Evolutionary conservation across 2,113 vertebrate genomes (phyloP), one percentile per base, ranked within the genome.

Genomic region (Phocoena phocoena): DNA sequence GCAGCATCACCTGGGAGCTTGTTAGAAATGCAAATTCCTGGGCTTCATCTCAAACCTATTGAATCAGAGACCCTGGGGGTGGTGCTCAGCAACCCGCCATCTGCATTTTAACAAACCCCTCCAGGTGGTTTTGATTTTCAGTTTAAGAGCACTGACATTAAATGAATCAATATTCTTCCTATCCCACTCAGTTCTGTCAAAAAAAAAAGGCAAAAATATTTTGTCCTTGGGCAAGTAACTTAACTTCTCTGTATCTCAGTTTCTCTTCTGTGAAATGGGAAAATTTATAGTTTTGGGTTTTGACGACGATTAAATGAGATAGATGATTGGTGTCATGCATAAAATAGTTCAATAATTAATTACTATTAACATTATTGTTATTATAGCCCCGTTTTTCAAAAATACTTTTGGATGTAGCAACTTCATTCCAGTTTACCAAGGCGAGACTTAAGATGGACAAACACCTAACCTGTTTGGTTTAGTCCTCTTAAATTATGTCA

Each of bases 241-340:
- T 81, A 31, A 88, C 65, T 28, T 84, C 12, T 71, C 8, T 88
- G 33, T 84, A 65, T 36, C 60, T 88, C 6, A 71, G 25, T 81
- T 76, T 94, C 36, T 95, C 26, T 73, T 62, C 20, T 81, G 8
- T 81, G 79, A 80, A 67, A 53, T 38, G n/a, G 31, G 58, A 62
- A 73, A 84, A 85, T 31, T 20, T 58, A 74, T 36, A 65, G 47
- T 91, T 96, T 77, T 31, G 74, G 38, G 55, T 68, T 96, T 95
- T 67, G 65, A 53, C 7, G 50, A 62, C 14, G 25, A 23, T 60
- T 93, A 80, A 62, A 44, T 25, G 26, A 70, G 41, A 63, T 41
- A 77, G 33, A 9, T 91, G 18, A 58, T 58, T 87, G 92, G 10
- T 81, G 8, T 93, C 20, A 2, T 79, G 3, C 41, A 92, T 44